Conservation (phyloP, 2,888 invertebrate genomes). For the Acanthosepion lycidas region DNA sequence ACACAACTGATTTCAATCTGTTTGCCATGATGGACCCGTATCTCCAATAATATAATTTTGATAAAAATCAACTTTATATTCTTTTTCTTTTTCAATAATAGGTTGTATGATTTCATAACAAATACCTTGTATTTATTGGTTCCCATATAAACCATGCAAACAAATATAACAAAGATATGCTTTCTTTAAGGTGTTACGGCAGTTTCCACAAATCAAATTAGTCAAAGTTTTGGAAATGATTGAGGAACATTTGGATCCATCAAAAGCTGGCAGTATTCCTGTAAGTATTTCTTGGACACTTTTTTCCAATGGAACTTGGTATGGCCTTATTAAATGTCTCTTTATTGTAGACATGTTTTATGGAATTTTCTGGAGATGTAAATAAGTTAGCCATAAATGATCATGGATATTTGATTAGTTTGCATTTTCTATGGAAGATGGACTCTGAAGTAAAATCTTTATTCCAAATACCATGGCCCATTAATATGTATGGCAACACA, state of each 20-base stretch:
- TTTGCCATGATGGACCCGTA: too few species aligned
- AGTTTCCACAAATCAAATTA: constrained; percentile 51
- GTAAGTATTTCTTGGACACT: constrained; percentile 52
- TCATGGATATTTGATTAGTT: background rate
- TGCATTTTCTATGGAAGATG: background rate
- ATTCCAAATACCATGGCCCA: too few species aligned
- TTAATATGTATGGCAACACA: too few species aligned
- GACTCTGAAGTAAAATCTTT: too few species aligned
- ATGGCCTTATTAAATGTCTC: background rate
- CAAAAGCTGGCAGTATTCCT: constrained; percentile 55
- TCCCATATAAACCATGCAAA: background rate
- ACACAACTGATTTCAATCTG: too few species aligned
- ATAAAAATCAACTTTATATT: too few species aligned
- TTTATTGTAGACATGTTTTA: background rate
- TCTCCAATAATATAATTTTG: too few species aligned
- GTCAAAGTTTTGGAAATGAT: constrained; percentile 53
- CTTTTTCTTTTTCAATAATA: too few species aligned
- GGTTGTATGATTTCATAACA: too few species aligned
- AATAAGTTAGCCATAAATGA: background rate
- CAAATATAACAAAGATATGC: background rate
- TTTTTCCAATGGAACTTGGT: background rate
- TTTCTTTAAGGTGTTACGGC: constrained; percentile 55
- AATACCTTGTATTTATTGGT: background rate
- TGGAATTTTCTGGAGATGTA: background rate
- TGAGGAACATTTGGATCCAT: constrained; percentile 53